Conservation (phyloP, 2,797 vertebrate genomes). For the Coregonus sp. region DNA sequence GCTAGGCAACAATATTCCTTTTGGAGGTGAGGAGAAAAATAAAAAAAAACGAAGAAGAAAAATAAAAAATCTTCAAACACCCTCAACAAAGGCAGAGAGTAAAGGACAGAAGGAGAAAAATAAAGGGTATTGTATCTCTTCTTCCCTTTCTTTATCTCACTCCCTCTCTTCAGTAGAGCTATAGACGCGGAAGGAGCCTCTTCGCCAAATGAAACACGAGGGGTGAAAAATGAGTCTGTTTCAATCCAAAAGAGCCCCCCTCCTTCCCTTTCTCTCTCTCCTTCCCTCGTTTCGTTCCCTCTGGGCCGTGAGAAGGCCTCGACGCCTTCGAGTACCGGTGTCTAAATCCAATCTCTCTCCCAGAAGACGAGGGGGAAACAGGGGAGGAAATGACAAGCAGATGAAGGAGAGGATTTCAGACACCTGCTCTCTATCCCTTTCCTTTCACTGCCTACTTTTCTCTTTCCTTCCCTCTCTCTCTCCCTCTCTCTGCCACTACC, state of each 20-base stretch:
- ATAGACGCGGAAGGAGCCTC: background rate
- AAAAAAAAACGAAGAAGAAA: too few relatives aligned
- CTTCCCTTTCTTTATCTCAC: background rate
- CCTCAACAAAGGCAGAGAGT: too few relatives aligned
- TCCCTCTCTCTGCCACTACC: slow-evolving; percentile 5
- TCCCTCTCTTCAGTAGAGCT: background rate
- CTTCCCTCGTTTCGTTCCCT: slow-evolving; percentile 1
- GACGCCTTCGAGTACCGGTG: slow-evolving; percentile 42
- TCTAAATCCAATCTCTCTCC: slow-evolving; percentile 59
- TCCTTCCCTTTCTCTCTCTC: slow-evolving; percentile 31
- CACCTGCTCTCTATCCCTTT: slow-evolving; percentile 66
- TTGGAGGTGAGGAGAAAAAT: slow-evolving; percentile 30
- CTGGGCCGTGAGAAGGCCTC: slow-evolving; percentile 39
- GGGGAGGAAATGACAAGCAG: slow-evolving; percentile 65
- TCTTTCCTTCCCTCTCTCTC: slow-evolving; percentile 17
- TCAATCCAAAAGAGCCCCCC: slow-evolving; percentile 32
- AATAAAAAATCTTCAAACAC: too few relatives aligned
- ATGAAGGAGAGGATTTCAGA: slow-evolving; percentile 70
- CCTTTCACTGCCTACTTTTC: background rate
- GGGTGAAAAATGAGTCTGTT: slow-evolving; percentile 45
- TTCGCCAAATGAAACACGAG: slow-evolving; percentile 10
- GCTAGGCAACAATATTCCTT: slow-evolving; percentile 55
- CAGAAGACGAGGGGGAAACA: too few relatives aligned
- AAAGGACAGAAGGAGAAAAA: background rate
- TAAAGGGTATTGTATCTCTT: background rate